Base-by-base conservation (phyloP, 2,888 invertebrate genomes). In the Ornithoptera alexandrae region DNA sequence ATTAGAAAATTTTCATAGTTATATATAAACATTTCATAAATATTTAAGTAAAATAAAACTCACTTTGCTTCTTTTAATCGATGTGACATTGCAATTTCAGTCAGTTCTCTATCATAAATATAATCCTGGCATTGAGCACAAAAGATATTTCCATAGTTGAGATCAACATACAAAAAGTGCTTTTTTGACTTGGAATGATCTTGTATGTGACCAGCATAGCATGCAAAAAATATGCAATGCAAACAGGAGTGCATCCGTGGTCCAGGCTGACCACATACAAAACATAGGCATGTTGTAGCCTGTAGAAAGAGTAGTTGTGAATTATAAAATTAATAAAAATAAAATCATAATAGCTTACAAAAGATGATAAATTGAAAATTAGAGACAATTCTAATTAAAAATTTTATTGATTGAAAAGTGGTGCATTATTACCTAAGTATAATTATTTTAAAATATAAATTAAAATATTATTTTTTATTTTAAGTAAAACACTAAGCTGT, bases 141-240 rank as follows among this genome's bases (percentile, higher is more conserved):
- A 86, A 96, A 96, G 15, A 99, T 93, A 84, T 97, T 96, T 61
- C 98, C 98, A 88, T 97, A 97, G 68, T 94, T 95, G 65, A 98
- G 89, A 84, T 99, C 98, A 78, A 98, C 94, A 71, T 97, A 96
- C 75, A 98, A 93, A 79, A 94, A 94, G 86, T 98, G 98, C 79
- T 96, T 96, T 79, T 96, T 96, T 61, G 93, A 93, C 81, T 95
- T 96, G 64, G 96, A 95, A 92, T 99, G 98, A 68, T 97, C 96
- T 79, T 96, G 95, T 75, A 98, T 97, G 85, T 98, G 98, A 70
- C 95, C 94, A 30, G 94, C 95, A 78, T 97, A 97, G 86, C 99
- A 99, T 66, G 97, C 98, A 87, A 99, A 98, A 90, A 95, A 98
- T 77, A 98, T 97, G 91, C 99, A 99, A 79, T 97, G 97, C 71